Conservation (phyloP, 1,140 invertebrate genomes). For the Drosophila bocki region DNA sequence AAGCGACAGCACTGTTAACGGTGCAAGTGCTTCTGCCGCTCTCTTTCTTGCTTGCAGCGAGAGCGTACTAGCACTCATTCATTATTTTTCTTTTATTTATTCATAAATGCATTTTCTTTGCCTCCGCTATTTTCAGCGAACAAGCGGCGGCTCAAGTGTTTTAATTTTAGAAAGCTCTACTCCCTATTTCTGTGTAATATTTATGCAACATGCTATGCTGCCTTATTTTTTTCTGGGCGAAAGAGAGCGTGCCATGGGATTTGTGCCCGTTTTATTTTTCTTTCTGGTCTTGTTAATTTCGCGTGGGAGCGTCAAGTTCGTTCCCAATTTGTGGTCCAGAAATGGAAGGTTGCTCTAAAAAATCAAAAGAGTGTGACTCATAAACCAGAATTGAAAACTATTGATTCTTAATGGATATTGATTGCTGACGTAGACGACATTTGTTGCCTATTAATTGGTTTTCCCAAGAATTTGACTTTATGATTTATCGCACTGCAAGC, state of each 20-base stretch:
- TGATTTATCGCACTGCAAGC: constrained; percentile 56
- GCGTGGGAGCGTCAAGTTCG: constrained; percentile 74
- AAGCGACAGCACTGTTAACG: constrained; percentile 30
- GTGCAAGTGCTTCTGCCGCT: constrained; percentile 36
- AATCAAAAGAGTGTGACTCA: constrained; percentile 51
- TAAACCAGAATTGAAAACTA: constrained; percentile 23
- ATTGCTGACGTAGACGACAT: constrained; percentile 64
- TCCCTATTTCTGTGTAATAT: constrained; percentile 47
- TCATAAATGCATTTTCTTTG: constrained; percentile 76
- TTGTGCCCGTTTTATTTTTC: constrained; percentile 13
- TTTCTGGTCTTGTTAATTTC: constrained; percentile 20
- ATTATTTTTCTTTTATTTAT: constrained; percentile 63
- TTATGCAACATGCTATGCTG: constrained; percentile 74
- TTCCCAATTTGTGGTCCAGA: constrained; percentile 37
- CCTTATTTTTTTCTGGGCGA: constrained; percentile 34
- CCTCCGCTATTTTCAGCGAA: constrained; percentile 64
- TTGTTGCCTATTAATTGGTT: constrained; percentile 54
- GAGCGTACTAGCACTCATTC: constrained; percentile 49
- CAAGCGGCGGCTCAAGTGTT: constrained; percentile 54
- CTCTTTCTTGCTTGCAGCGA: constrained; percentile 22
- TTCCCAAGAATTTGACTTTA: constrained; percentile 28
- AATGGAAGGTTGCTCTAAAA: constrained; percentile 41
- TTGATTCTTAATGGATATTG: constrained; percentile 68
- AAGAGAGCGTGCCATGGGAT: constrained; percentile 48
- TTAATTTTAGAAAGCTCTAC: constrained; percentile 80